Evolutionary conservation across 2,113 vertebrate genomes (phyloP).

Genomic region (Tragelaphus scriptus): DNA sequence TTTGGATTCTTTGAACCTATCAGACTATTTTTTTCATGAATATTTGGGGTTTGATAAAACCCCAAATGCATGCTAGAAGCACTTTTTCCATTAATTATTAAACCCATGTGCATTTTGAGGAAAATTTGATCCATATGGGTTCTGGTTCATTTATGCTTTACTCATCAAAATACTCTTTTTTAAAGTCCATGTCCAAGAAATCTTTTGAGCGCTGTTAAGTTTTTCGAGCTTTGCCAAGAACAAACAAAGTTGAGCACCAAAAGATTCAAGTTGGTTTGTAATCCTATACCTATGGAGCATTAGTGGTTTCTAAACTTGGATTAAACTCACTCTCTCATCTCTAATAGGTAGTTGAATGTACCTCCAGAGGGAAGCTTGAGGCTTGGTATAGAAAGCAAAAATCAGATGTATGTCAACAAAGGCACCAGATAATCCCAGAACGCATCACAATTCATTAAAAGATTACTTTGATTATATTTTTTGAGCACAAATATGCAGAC

Average conservation of each 20-base stretch:
- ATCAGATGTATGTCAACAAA: conserved; percentile 8
- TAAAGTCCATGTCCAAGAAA: conserved; percentile 69
- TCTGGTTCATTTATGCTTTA: conserved; percentile 72
- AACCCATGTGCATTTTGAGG: conserved; percentile 72
- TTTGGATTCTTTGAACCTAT: conserved; percentile 64
- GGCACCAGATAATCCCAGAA: background rate
- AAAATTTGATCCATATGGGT: conserved; percentile 74
- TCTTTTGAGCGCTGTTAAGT: conserved; percentile 60
- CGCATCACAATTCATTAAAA: conserved; percentile 17
- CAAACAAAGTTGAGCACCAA: conserved; percentile 61
- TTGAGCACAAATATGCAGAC: background rate
- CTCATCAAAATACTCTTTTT: conserved; percentile 71
- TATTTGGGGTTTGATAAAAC: conserved; percentile 74
- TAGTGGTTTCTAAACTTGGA: conserved; percentile 57
- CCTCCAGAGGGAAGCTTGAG: conserved; percentile 1
- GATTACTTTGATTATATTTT: background rate
- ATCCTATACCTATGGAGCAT: conserved; percentile 40
- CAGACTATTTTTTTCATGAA: conserved; percentile 50
- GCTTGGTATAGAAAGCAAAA: conserved; percentile 27
- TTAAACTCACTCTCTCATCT: conserved; percentile 31
- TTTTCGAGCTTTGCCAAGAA: conserved; percentile 68
- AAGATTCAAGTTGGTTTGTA: conserved; percentile 66
- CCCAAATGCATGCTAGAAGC: conserved; percentile 61
- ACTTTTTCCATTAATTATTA: conserved; percentile 76
- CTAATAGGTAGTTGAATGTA: conserved; percentile 39